Conservation (phyloP, 1,140 invertebrate species). For the Phthorimaea operculella region DNA sequence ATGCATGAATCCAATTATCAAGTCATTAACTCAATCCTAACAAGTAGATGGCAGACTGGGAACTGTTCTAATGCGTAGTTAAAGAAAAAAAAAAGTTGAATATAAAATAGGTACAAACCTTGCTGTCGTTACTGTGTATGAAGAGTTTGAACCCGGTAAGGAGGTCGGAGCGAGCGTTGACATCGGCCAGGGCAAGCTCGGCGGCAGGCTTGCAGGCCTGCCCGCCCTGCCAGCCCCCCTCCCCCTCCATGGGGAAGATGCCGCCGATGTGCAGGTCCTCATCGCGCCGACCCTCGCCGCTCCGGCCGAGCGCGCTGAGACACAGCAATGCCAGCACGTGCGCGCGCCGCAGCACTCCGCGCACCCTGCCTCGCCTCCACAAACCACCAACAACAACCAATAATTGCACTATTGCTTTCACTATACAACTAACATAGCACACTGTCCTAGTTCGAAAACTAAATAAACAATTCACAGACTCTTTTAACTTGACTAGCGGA, state of each 20-base stretch:
- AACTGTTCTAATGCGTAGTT: too few relatives aligned
- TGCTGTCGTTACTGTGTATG: slow-evolving; percentile 96
- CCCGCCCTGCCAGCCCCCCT: slow-evolving; percentile 95
- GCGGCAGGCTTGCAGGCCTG: slow-evolving; percentile 96
- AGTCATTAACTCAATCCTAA: too few relatives aligned
- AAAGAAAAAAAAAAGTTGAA: too few relatives aligned
- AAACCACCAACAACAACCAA: slow-evolving; percentile 62
- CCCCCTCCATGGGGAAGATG: slow-evolving; percentile 95
- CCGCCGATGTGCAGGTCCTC: slow-evolving; percentile 92
- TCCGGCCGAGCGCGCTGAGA: slow-evolving; percentile 31
- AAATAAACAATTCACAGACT: slow-evolving; percentile 31
- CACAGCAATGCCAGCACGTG: slow-evolving; percentile 31
- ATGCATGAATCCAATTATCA: too few relatives aligned
- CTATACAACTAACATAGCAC: slow-evolving; percentile 47
- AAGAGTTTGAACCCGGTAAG: slow-evolving; percentile 91
- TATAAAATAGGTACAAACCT: slow-evolving; percentile 73
- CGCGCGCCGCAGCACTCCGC: slow-evolving; percentile 15
- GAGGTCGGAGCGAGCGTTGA: slow-evolving; percentile 90
- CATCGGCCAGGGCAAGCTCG: slow-evolving; percentile 93
- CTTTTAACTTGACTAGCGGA: slow-evolving; percentile 66
- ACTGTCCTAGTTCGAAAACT: slow-evolving; percentile 58
- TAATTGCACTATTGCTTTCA: slow-evolving; percentile 63
- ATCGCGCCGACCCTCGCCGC: slow-evolving; percentile 47
- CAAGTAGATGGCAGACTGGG: too few relatives aligned
- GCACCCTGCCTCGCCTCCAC: slow-evolving; percentile 21